These are phyloP conservation scores for Papilio protenor DNA, from an alignment of 2,888 invertebrate genomes.

Conservation along the genomic window DNA sequence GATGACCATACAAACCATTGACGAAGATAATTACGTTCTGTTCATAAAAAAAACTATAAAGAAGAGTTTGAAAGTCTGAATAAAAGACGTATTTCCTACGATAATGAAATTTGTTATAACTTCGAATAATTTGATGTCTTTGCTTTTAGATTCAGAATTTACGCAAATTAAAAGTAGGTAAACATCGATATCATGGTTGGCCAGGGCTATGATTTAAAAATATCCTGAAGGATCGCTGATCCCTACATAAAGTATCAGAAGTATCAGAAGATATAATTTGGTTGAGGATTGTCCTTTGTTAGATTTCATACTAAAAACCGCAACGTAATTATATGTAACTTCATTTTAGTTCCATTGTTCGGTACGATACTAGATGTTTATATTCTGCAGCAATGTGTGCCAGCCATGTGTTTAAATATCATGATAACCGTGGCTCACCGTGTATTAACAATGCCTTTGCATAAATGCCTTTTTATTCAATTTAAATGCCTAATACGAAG, in stretches of 20 bases:
- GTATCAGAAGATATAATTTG: not conserved
- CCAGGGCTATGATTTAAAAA: not conserved
- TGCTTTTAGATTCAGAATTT: too few species aligned
- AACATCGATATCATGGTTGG: too few species aligned
- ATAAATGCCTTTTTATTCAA: not conserved
- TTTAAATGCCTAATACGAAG: not conserved
- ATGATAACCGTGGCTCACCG: not conserved
- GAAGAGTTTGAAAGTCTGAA: too few species aligned
- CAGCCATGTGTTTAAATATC: slow-evolving; percentile 16
- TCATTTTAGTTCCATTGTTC: slow-evolving; percentile 10
- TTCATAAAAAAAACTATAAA: too few species aligned
- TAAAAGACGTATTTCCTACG: too few species aligned
- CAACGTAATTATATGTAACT: not conserved
- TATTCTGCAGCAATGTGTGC: not conserved
- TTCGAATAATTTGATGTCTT: too few species aligned
- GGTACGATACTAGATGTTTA: not conserved
- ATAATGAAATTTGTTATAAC: too few species aligned
- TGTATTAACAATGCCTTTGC: not conserved
- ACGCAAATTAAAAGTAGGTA: too few species aligned
- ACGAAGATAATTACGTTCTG: too few species aligned
- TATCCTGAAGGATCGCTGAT: not conserved
- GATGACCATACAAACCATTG: too few species aligned
- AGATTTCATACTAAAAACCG: not conserved
- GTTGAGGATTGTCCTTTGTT: not conserved
- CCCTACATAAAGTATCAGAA: too few species aligned